Evolutionary conservation across 2,797 vertebrate genomes (phyloP), one percentile per base, ranked within the genome.

Genomic region (Lutjanus campechanus): DNA sequence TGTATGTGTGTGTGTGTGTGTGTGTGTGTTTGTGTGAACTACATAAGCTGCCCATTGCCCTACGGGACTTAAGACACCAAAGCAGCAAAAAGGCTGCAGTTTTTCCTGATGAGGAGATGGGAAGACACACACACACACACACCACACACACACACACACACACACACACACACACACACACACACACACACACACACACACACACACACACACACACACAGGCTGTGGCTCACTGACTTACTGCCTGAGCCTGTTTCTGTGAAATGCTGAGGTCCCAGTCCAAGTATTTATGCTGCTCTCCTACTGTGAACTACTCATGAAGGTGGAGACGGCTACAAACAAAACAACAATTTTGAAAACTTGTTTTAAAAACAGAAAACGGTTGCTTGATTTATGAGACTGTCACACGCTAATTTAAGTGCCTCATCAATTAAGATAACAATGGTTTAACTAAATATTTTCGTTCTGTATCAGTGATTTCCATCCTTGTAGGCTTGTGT

Each of bases 21-120:
- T 72, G 71, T 74, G 76, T 74, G 68, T 87, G 83, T 88, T 79
- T 90, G 83, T 88, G 82, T 88, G 89, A 91, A 90, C 83, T 83
- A 70, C 75, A 81, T 79, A 88, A 84, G 85, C 90, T 90, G 90
- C 85, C 92, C 90, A 87, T 84, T 93, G 90, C 92, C 89, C 91
- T 91, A 86, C 85, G 82, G 79, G 85, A 91, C 82, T 82, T 79
- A 84, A 85, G 79, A 90, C 83, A 85, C 85, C 81, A 86, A 91
- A 90, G 88, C 76, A 69, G 70, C 69, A 73, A 60, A 76, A 74
- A 70, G 54, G 58, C 77, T 71, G 82, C 80, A 84, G 82, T 88
- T 81, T 88, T 90, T 89, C 78, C 79, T 86, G 89, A 89, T 89
- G 85, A 89, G 81, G 63, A 88, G 81, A 88, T 80, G 82, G 54